Conservation (phyloP, 2,888 invertebrate genomes). For the Euzophera pinguis region DNA sequence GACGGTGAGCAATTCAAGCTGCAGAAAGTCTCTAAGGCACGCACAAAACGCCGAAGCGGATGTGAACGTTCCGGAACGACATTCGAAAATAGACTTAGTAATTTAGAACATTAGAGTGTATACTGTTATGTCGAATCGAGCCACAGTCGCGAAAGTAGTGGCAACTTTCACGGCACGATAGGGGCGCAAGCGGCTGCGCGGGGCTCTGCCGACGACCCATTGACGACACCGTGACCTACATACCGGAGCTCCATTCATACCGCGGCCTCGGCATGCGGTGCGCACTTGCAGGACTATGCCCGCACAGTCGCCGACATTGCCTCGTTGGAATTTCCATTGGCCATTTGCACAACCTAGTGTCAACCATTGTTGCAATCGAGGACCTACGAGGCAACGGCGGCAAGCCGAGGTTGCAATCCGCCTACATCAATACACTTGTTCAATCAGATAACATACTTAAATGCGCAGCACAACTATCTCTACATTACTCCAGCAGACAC, state of each 20-base stretch:
- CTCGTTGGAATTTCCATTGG: constrained; percentile 67
- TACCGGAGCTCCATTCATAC: constrained; percentile 76
- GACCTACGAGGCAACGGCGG: constrained; percentile 40
- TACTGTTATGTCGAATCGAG: constrained; percentile 46
- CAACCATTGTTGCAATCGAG: constrained; percentile 64
- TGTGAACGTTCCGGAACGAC: constrained; percentile 62
- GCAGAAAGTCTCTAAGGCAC: constrained; percentile 59
- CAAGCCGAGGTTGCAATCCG: constrained; percentile 54
- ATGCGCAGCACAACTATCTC: constrained; percentile 29
- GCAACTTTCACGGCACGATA: constrained; percentile 76
- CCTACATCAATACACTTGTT: constrained; percentile 66
- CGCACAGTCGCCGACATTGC: constrained; percentile 50
- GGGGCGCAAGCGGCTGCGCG: constrained; percentile 69
- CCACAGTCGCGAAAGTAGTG: constrained; percentile 76
- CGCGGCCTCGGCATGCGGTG: constrained; percentile 56
- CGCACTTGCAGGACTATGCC: constrained; percentile 60
- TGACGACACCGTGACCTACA: constrained; percentile 79
- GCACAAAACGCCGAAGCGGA: constrained; percentile 72
- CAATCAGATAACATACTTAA: constrained; percentile 62
- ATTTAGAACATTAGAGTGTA: constrained; percentile 64
- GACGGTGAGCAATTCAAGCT: constrained; percentile 31
- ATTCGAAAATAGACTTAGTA: constrained; percentile 65
- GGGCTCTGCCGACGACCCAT: constrained; percentile 71
- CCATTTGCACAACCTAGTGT: constrained; percentile 63
- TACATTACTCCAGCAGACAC: neutral